phyloP scores from a whole-genome alignment of 2,888 invertebrate species.

The Didymodactylos carnosus region DNA sequence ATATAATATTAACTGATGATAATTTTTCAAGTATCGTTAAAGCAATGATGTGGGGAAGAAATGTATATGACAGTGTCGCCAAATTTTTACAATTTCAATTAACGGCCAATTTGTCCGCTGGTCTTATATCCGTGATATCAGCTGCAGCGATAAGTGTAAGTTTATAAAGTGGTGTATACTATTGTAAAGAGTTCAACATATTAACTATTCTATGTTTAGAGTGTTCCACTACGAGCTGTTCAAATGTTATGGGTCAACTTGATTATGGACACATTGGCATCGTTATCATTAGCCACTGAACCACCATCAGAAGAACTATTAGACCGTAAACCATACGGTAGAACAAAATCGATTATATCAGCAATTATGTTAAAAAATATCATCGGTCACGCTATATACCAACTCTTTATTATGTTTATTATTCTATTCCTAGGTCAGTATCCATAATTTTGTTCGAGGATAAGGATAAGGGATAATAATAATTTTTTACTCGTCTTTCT shows the following conservation, averaged over 20 bases:
- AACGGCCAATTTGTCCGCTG: constrained; percentile 88
- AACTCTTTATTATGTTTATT: constrained; percentile 74
- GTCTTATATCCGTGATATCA: constrained; percentile 4
- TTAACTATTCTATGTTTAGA: not conserved
- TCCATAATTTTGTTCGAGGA: no score
- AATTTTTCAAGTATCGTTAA: constrained; percentile 98
- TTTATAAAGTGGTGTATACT: not conserved
- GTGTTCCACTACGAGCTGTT: constrained; percentile 69
- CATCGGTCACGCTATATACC: constrained; percentile 84
- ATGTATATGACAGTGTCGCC: constrained; percentile 96
- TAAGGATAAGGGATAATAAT: not conserved
- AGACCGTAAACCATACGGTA: constrained; percentile 79
- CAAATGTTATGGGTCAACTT: constrained; percentile 99
- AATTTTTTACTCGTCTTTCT: not conserved
- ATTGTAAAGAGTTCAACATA: constrained; percentile 38
- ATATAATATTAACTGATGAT: constrained; percentile 93
- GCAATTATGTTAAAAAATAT: constrained; percentile 99
- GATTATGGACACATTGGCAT: constrained; percentile 95
- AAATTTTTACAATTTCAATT: constrained; percentile 98
- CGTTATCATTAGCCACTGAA: constrained; percentile 85
- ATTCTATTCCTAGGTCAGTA: constrained; percentile 70
- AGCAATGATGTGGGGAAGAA: constrained; percentile 98
- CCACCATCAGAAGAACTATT: constrained; percentile 82
- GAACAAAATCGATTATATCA: constrained; percentile 88
- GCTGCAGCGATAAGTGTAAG: constrained; percentile 9